These are phyloP conservation scores for Octodonta nipae DNA, from an alignment of 2,888 invertebrate genomes.

Conservation along the genomic window DNA sequence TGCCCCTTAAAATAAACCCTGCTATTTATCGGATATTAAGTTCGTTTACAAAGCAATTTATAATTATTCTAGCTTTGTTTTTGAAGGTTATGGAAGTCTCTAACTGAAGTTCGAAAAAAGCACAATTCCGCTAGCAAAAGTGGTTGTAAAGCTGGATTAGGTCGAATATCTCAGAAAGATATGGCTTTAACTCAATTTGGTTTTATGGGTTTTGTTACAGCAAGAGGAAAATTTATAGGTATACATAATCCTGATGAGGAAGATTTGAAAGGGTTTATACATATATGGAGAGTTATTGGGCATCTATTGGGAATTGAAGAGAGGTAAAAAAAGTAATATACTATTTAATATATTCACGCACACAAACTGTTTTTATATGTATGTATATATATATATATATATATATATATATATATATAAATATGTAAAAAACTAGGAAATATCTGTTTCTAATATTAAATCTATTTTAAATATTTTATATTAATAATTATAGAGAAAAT, in stretches of 20 bases:
- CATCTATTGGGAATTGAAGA: slow-evolving; percentile 72
- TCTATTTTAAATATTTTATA: no score
- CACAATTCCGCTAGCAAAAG: slow-evolving; percentile 51
- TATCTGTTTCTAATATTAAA: no score
- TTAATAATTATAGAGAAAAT: no score
- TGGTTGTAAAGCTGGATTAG: slow-evolving; percentile 36
- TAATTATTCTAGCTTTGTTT: no score
- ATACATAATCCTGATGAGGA: slow-evolving; percentile 44
- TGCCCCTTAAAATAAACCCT: no score
- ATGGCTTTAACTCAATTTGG: slow-evolving; percentile 79
- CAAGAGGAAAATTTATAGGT: slow-evolving; percentile 43
- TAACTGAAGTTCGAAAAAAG: slow-evolving; percentile 50
- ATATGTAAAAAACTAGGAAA: no score
- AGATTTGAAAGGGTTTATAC: slow-evolving; percentile 62
- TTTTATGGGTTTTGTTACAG: slow-evolving; percentile 62
- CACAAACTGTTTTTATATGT: no score
- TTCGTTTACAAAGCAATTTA: no score
- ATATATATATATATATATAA: no score
- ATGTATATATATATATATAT: no score
- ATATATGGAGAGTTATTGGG: slow-evolving; percentile 76
- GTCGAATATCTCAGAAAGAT: slow-evolving; percentile 65
- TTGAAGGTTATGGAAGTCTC: slow-evolving; percentile 59
- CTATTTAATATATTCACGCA: background rate
- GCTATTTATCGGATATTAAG: no score
- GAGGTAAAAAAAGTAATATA: slow-evolving; percentile 37